Conservation (phyloP, 1,140 invertebrate species). For the Zaprionus ornatus region DNA sequence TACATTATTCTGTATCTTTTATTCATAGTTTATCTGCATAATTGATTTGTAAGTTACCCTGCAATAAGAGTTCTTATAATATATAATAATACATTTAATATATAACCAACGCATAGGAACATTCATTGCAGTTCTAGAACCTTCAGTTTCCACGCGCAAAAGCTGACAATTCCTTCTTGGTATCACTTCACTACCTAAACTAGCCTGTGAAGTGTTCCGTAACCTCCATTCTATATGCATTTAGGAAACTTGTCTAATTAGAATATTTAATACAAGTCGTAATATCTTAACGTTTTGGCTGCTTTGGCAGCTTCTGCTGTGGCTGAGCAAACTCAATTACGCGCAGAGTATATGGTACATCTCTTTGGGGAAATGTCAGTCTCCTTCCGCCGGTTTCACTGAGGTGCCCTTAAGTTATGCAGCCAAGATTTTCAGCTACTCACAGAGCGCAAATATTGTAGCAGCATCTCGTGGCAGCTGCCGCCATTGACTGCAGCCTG, state of each 20-base stretch:
- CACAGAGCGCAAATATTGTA: constrained; percentile 34
- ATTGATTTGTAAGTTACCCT: too few species aligned
- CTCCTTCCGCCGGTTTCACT: background rate
- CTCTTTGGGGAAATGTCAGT: constrained; percentile 19
- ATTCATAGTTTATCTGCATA: too few species aligned
- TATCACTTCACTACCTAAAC: too few species aligned
- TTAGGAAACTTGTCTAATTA: constrained; percentile 4
- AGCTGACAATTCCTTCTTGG: too few species aligned
- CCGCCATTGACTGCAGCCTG: constrained; percentile 5
- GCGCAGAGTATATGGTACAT: constrained; percentile 47
- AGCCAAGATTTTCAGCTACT: constrained; percentile 43
- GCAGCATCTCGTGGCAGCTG: constrained; percentile 21
- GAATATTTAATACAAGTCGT: constrained; percentile 11
- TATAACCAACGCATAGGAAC: too few species aligned
- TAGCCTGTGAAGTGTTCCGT: background rate
- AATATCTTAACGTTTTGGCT: constrained; percentile 12
- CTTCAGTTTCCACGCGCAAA: too few species aligned
- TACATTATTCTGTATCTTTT: too few species aligned
- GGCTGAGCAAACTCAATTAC: constrained; percentile 68
- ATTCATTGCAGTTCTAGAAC: too few species aligned
- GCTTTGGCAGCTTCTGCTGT: constrained; percentile 12
- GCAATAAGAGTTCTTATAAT: too few species aligned
- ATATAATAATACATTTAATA: too few species aligned
- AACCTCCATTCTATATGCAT: background rate
- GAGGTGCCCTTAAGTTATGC: constrained; percentile 58